phyloP scores from a whole-genome alignment of 2,888 invertebrate genomes.

The Steromphala cineraria region DNA sequence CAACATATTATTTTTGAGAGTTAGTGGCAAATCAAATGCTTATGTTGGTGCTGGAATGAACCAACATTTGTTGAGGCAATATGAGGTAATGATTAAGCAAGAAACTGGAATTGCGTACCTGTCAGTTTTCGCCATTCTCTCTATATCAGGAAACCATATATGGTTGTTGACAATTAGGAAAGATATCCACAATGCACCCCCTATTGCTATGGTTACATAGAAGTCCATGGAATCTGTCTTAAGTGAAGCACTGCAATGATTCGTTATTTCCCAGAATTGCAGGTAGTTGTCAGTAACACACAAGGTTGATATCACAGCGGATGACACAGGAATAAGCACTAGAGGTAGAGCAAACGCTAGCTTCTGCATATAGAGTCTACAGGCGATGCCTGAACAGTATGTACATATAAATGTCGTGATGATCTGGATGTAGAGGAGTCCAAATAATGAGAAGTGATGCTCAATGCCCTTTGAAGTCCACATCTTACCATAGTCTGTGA shows the following conservation, averaged over 20 bases:
- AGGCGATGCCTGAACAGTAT: constrained; percentile 76
- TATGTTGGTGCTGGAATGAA: too few relatives aligned
- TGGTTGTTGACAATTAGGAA: constrained; percentile 97
- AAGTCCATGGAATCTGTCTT: background rate
- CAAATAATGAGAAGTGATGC: constrained; percentile 27
- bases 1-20: too few relatives aligned
- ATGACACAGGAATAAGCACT: constrained; percentile 67
- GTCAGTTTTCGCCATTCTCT: constrained; percentile 95
- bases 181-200: constrained; percentile 85
- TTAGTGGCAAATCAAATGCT: too few relatives aligned
- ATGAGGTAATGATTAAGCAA: too few relatives aligned
- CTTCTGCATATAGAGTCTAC: constrained; percentile 76
- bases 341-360: constrained; percentile 75
- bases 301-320: constrained; percentile 22
- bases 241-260: background rate
- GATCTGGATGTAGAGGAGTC: constrained; percentile 40
- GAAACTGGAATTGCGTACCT: constrained; percentile 77
- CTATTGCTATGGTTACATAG: background rate
- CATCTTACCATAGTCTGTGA: background rate
- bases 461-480: background rate
- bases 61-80: too few relatives aligned
- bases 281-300: constrained; percentile 11
- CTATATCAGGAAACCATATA: constrained; percentile 97
- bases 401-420: constrained; percentile 47
- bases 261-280: background rate